Base-by-base conservation (phyloP, 92 coral and sea anemone species). In the Hydrozoanthus gracilis region DNA sequence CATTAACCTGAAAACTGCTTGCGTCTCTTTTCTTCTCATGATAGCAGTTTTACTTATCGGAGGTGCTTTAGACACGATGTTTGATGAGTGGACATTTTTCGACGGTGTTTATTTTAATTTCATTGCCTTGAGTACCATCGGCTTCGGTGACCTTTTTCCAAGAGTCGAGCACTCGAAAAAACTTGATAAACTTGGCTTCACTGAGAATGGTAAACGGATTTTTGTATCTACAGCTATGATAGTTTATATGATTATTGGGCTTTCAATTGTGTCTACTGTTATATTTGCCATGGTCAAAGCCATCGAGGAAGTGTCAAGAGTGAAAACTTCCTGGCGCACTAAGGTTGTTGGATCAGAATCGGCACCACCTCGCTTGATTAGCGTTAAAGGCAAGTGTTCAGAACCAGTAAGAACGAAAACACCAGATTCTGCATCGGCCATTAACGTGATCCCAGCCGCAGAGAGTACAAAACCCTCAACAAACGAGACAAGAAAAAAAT, bases 121-220 rank as follows among this genome's bases (percentile, higher is more conserved):
- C 82, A 91, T 95, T 66, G 96, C 98, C 3, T 71, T 93, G 77
- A 93, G 94, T 56, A 95, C 98, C 11, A 93, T 95, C 20, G 98
- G 98, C 0, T 95, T 95, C 84, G 98, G 98, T 2, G 98, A 95
- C 68, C 90, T 95, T n/a, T 95, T 91, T 52, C 98, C 98, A 73
- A 88, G 96, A n/a, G 92, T 91, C 27, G 94, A 93, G 16, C 77
- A 87, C 15, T 87, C 96, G 20, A 75, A 92, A 77, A 95, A 93
- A 90, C 87, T 95, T 13, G 93, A 95, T 88, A 78, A 88, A 51
- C 88, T 95, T 8, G 98, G 98, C 11, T 62, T 92, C 16, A 87
- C 80, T 5, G 93, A 91, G 17, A 88, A 51, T 78, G 98, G 94
- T 11, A 95, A 93, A 86, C 91, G 98, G 52, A 18, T 95, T 5